These are phyloP conservation scores for Plebejus melissa DNA, from an alignment of 2,888 invertebrate species.

Conservation along the genomic window DNA sequence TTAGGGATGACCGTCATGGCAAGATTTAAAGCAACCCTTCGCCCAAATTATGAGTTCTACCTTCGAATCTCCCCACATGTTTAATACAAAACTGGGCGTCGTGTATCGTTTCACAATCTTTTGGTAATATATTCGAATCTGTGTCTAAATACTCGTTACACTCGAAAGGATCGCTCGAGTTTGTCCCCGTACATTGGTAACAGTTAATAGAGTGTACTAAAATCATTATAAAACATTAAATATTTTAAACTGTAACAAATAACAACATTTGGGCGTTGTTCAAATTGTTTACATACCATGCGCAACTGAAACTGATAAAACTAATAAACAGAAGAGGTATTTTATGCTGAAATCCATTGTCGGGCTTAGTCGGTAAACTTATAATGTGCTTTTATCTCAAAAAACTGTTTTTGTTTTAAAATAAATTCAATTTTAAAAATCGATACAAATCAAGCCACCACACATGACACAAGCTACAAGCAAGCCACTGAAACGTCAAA, in stretches of 20 bases:
- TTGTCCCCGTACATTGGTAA: constrained; percentile 93
- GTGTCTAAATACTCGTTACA: constrained; percentile 88
- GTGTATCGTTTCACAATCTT: constrained; percentile 88
- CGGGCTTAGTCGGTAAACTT: not conserved
- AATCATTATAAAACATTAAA: constrained; percentile 42
- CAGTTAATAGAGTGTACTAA: constrained; percentile 86
- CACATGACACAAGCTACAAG: no score
- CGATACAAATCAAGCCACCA: not conserved
- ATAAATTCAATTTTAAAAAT: not conserved
- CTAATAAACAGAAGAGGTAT: constrained; percentile 25
- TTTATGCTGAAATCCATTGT: constrained; percentile 30
- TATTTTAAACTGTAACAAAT: not conserved
- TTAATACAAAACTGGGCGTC: constrained; percentile 95
- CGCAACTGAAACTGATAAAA: constrained; percentile 12
- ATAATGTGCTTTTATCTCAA: not conserved
- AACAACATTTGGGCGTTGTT: constrained; percentile 13
- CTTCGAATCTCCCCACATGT: constrained; percentile 94
- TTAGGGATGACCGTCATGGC: not conserved
- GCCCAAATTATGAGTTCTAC: constrained; percentile 59
- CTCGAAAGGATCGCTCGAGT: constrained; percentile 86
- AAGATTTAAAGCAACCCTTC: not conserved
- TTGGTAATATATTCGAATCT: constrained; percentile 82
- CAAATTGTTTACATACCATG: constrained; percentile 1
- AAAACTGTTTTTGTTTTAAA: not conserved
- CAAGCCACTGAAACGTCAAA: no score